Evolutionary conservation across 2,113 vertebrate species (phyloP).

Genomic region (Puntigrus tetrazona): DNA sequence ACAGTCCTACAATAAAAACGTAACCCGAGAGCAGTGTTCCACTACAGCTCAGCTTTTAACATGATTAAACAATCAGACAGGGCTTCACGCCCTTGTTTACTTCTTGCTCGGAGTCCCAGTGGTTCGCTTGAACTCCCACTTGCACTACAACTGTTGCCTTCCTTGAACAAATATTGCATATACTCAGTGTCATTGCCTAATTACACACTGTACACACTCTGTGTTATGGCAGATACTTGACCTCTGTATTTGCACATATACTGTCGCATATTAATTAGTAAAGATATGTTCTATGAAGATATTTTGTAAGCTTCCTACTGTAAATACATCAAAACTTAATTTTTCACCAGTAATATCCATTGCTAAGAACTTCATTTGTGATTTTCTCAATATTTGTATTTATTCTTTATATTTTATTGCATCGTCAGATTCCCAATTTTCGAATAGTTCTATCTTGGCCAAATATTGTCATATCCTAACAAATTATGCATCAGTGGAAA

Average conservation of each 20-base stretch:
- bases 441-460: too few relatives aligned
- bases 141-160: background rate
- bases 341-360: too few relatives aligned
- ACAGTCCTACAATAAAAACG: background rate
- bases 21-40: background rate
- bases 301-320: too few relatives aligned
- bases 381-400: too few relatives aligned
- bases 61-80: background rate
- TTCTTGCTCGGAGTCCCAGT: background rate
- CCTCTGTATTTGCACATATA: background rate
- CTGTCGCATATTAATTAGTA: background rate
- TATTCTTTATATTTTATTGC: too few relatives aligned
- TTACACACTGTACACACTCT: background rate
- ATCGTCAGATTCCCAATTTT: too few relatives aligned
- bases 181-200: background rate
- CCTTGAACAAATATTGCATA: constrained; percentile 21
- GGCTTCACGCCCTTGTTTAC: constrained; percentile 27
- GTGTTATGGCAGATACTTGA: background rate
- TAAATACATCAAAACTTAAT: too few relatives aligned
- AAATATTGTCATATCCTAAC: too few relatives aligned
- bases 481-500: too few relatives aligned
- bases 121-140: background rate
- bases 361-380: too few relatives aligned
- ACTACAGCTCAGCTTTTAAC: background rate
- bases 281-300: too few relatives aligned